phyloP scores from a whole-genome alignment of 1,140 invertebrate genomes.

The Pseudomyrmex gracilis region DNA sequence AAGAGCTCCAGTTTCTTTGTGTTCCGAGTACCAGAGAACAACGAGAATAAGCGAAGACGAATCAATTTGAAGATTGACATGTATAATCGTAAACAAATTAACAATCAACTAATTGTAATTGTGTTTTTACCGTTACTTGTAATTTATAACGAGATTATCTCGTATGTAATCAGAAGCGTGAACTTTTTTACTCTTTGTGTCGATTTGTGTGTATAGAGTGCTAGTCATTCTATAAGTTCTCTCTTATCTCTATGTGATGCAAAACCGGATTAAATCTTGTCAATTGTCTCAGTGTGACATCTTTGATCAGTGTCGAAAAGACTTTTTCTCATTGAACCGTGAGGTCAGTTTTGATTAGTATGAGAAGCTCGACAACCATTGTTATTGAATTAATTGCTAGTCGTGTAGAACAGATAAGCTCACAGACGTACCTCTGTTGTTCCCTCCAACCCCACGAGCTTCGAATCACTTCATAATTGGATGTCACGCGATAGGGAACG shows the following conservation, averaged over 20 bases:
- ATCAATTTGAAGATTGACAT: constrained; percentile 2
- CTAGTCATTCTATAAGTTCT: neutral
- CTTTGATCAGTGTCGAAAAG: constrained; percentile 20
- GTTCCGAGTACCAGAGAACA: constrained; percentile 20
- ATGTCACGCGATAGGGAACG: constrained; percentile 64
- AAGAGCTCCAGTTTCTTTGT: constrained; percentile 44
- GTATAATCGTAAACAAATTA: neutral
- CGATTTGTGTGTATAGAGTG: neutral
- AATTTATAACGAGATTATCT: neutral
- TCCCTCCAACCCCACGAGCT: constrained; percentile 35
- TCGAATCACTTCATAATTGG: constrained; percentile 72
- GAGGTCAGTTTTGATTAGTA: constrained; percentile 67
- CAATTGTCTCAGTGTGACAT: neutral
- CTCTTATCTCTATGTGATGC: neutral
- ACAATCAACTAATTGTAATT: neutral
- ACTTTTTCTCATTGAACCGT: constrained; percentile 28
- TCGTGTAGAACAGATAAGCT: constrained; percentile 63
- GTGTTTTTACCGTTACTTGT: neutral
- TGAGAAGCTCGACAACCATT: constrained; percentile 69
- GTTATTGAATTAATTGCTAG: constrained; percentile 73
- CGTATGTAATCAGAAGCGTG: neutral
- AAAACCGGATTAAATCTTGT: neutral
- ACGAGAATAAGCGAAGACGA: constrained; percentile 14
- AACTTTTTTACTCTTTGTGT: neutral
- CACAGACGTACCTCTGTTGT: constrained; percentile 4